Evolutionary conservation across 2,888 invertebrate genomes (phyloP).

Genomic region (Merodon equestris): DNA sequence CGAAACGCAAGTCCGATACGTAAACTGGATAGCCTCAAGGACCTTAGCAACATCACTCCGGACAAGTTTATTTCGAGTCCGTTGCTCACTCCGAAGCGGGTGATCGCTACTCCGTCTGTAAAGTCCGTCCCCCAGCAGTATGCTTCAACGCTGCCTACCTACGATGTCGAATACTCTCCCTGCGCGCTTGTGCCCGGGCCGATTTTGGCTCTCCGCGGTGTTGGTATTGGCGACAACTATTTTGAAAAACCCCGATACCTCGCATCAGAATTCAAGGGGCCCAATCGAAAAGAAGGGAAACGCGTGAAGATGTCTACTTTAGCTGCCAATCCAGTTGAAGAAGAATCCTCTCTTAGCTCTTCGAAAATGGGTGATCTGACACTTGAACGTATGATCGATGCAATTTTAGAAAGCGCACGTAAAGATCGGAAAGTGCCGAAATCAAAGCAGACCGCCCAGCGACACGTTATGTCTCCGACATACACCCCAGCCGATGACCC

Average conservation of each 20-base stretch:
- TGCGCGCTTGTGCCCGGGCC: conserved; percentile 75
- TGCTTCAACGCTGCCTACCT: conserved; percentile 76
- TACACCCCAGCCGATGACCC: conserved; percentile 78
- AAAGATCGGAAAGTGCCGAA: conserved; percentile 73
- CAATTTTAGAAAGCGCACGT: conserved; percentile 78
- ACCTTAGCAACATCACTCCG: conserved; percentile 74
- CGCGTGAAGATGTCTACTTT: conserved; percentile 37
- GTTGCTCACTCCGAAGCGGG: conserved; percentile 46
- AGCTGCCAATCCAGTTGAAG: conserved; percentile 29
- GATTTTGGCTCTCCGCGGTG: conserved; percentile 76
- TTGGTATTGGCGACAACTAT: conserved; percentile 77
- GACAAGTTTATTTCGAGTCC: conserved; percentile 56
- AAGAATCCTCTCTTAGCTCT: conserved; percentile 73
- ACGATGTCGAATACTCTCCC: conserved; percentile 78
- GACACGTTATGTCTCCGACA: conserved; percentile 73
- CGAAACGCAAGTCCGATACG: conserved; percentile 59
- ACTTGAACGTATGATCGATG: conserved; percentile 78
- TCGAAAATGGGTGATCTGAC: conserved; percentile 78
- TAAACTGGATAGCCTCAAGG: conserved; percentile 72
- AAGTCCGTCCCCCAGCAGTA: conserved; percentile 61
- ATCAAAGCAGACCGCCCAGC: conserved; percentile 58
- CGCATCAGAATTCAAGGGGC: conserved; percentile 64
- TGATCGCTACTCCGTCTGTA: conserved; percentile 47
- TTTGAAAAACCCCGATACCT: conserved; percentile 78
- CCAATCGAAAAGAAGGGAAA: conserved; percentile 36